phyloP scores from a whole-genome alignment of 30 jellyfish, hydroid and myxozoan species.

The Mastigias papua region DNA sequence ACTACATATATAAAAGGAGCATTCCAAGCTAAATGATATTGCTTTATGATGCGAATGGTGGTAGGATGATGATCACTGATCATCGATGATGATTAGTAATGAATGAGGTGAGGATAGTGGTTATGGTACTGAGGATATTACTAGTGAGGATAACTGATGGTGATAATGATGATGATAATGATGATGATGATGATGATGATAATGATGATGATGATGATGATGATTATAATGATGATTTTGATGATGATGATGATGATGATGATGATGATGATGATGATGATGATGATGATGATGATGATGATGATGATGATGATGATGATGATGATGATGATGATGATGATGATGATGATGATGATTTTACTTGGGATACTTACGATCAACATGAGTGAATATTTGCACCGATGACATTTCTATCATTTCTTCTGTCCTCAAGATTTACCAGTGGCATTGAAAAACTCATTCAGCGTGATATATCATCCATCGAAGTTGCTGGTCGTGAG shows the following conservation, averaged over 20 bases:
- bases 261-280: neutral
- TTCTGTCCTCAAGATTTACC: constrained; percentile 44
- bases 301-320: neutral
- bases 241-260: neutral
- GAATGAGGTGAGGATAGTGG: neutral
- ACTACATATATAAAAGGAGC: too few relatives aligned
- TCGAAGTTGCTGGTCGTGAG: constrained; percentile 67
- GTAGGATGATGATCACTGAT: too few relatives aligned
- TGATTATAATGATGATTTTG: neutral
- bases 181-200: neutral
- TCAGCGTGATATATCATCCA: constrained; percentile 36
- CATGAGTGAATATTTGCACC: too few relatives aligned
- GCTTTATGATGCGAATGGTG: too few relatives aligned
- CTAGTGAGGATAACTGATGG: neutral
- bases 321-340: neutral
- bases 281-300: neutral
- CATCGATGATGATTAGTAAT: neutral
- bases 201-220: neutral
- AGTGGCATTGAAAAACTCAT: constrained; percentile 60
- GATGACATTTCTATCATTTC: neutral
- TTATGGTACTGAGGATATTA: neutral
- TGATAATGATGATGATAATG: neutral
- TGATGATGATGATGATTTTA: neutral
- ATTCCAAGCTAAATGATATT: too few relatives aligned
- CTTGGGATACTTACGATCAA: too few relatives aligned